Evolutionary conservation across 2,113 vertebrate species (phyloP).

Genomic region (Drymodes brunneopygia): DNA sequence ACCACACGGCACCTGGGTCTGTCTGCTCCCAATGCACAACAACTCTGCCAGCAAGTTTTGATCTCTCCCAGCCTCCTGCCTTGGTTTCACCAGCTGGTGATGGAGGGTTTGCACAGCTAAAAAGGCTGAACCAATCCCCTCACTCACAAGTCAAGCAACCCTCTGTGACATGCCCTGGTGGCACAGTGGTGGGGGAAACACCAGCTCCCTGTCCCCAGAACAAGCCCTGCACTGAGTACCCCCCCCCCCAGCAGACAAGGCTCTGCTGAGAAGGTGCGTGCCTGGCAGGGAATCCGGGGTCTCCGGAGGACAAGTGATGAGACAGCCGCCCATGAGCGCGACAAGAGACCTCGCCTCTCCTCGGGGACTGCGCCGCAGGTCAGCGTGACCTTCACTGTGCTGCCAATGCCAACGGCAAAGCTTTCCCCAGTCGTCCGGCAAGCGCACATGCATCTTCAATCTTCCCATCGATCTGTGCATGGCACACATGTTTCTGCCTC

Average conservation of each 20-base stretch:
- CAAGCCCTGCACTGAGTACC: not conserved
- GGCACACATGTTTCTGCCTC: conserved; percentile 55
- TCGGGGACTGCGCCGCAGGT: not conserved
- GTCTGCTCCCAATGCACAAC: not conserved
- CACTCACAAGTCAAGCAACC: not conserved
- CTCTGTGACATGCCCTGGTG: not conserved
- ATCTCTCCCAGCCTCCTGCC: not conserved
- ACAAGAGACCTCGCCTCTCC: conserved; percentile 4
- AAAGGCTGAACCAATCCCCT: not conserved
- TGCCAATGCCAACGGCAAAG: conserved; percentile 56
- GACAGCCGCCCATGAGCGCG: not conserved
- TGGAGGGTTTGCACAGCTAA: not conserved
- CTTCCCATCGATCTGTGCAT: conserved; percentile 60
- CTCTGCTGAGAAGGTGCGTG: not conserved
- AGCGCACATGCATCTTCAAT: conserved; percentile 53
- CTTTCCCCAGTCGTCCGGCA: conserved; percentile 30
- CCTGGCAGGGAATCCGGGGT: not conserved
- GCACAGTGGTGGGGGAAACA: not conserved
- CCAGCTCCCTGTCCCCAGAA: not conserved
- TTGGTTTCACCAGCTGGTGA: not conserved
- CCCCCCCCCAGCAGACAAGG: not conserved
- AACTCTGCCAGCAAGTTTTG: not conserved
- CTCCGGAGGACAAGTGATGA: not conserved
- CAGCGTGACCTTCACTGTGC: conserved; percentile 47
- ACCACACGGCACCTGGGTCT: not conserved